Evolutionary conservation across 2,888 invertebrate genomes (phyloP).

Genomic region (Phalangium opilio): DNA sequence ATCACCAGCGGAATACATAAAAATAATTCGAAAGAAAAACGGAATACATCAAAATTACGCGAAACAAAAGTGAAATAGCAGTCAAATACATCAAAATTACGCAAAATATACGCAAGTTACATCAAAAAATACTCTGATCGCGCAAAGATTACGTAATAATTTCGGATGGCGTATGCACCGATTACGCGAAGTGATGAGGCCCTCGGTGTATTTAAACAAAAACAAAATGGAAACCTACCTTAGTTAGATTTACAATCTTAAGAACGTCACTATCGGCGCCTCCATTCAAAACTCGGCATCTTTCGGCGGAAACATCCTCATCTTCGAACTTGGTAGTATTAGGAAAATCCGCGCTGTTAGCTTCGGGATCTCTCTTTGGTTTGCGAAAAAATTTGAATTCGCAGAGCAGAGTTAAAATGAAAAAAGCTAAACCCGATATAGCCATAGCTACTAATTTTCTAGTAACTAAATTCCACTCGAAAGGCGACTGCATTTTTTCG

Average conservation of each 20-base stretch:
- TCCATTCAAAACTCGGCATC: slow-evolving; percentile 30
- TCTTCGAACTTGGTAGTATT: slow-evolving; percentile 25
- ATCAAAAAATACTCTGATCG: no score
- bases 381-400: slow-evolving; percentile 34
- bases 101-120: no score
- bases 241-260: slow-evolving; percentile 31
- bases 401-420: slow-evolving; percentile 33
- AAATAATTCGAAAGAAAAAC: no score
- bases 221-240: slow-evolving; percentile 10
- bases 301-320: slow-evolving; percentile 32
- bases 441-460: slow-evolving; percentile 35
- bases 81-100: no score
- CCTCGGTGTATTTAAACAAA: no score
- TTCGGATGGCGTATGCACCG: no score
- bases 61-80: no score
- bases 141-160: no score
- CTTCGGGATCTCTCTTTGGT: slow-evolving; percentile 23
- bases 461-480: slow-evolving; percentile 34
- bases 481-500: slow-evolving; percentile 33
- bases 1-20: no score
- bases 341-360: neutral
- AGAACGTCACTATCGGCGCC: slow-evolving; percentile 30
- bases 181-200: no score
- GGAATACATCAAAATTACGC: no score
- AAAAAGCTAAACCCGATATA: slow-evolving; percentile 31